Conservation (phyloP, 2,797 vertebrate genomes). For the Toxotes lorentzi region DNA sequence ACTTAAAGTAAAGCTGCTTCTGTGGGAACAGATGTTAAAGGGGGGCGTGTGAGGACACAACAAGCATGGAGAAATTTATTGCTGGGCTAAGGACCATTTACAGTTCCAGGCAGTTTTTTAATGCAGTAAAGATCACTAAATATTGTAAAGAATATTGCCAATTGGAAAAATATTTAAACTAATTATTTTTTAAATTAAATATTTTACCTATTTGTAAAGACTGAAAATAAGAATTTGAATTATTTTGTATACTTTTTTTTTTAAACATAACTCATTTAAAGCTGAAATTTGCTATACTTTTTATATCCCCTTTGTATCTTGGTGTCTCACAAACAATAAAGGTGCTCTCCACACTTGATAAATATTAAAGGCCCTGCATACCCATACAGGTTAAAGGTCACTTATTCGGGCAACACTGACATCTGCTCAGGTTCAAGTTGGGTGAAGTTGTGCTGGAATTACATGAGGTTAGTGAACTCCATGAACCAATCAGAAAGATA, state of each 20-base stretch:
- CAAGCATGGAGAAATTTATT: constrained; percentile 53
- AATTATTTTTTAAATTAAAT: neutral
- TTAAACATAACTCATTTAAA: neutral
- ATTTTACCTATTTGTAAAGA: neutral
- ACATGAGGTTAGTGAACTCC: neutral
- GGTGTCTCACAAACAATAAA: neutral
- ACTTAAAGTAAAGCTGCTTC: constrained; percentile 76
- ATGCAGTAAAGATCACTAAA: neutral
- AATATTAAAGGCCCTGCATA: neutral
- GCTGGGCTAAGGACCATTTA: constrained; percentile 23
- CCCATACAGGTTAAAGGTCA: neutral
- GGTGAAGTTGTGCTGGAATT: neutral
- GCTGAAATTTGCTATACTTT: neutral
- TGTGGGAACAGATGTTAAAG: constrained; percentile 65
- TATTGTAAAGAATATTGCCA: neutral
- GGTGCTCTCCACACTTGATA: neutral
- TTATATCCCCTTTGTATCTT: neutral
- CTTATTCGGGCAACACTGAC: neutral
- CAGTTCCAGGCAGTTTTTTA: neutral
- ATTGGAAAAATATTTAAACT: too few relatives aligned
- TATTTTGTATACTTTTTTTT: neutral
- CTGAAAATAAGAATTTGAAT: neutral
- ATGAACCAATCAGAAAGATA: constrained; percentile 1
- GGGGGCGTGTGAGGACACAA: constrained; percentile 68
- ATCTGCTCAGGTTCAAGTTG: neutral